Percentiles rank a stretch among this genome's conserved stretches.
Conservation (phyloP, 2,113 vertebrate species). For the Turdus rufiventris region DNA sequence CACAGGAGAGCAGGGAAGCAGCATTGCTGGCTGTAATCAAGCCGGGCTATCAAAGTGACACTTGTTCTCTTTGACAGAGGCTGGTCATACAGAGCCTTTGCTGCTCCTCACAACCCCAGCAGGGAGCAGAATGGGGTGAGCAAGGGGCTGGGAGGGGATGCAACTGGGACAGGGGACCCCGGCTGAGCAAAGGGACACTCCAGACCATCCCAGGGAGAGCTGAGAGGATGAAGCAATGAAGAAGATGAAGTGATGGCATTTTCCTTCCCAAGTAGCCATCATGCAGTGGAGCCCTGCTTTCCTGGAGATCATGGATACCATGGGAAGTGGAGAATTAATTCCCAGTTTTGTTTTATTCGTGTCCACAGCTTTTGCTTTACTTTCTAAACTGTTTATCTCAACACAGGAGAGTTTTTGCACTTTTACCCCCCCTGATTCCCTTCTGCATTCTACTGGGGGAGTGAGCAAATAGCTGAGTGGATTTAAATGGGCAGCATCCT, state of each 20-base stretch:
- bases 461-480: not conserved
- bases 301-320: not conserved
- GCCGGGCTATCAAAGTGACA: not conserved
- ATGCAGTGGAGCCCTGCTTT: not conserved
- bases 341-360: not conserved
- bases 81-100: not conserved
- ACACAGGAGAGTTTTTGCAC: not conserved
- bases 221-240: not conserved
- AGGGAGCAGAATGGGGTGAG: fast-evolving
- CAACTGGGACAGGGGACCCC: not conserved
- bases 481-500: not conserved
- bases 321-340: not conserved
- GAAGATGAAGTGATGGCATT: not conserved
- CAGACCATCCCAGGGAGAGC: not conserved
- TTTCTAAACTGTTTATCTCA: not conserved
- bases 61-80: not conserved
- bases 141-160: not conserved
- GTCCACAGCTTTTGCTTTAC: not conserved
- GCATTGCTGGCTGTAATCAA: not conserved
- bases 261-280: not conserved
- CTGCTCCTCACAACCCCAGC: not conserved
- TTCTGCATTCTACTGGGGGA: not conserved
- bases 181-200: not conserved
- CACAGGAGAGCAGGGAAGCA: not conserved
- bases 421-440: not conserved